Conservation (phyloP, 2,888 invertebrate species). For the Pollenia labialis region DNA sequence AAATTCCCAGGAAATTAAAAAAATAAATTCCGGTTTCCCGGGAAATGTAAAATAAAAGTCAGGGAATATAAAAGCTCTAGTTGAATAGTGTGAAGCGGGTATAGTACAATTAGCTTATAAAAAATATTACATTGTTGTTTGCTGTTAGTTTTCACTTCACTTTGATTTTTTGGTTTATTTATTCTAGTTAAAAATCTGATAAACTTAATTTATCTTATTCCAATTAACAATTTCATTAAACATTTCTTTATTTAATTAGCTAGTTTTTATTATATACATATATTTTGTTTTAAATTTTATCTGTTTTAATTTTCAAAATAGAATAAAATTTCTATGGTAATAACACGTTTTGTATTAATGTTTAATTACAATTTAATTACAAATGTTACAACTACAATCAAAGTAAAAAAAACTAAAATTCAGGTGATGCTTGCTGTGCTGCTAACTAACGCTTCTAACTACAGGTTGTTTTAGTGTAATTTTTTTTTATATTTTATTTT, state of each 20-base stretch:
- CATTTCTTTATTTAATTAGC: conserved; percentile 19
- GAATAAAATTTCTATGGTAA: conserved; percentile 36
- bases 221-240: neutral
- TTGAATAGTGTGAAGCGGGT: too few relatives aligned
- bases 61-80: too few relatives aligned
- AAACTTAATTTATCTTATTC: neutral
- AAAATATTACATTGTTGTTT: too few relatives aligned
- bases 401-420: conserved; percentile 45
- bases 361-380: conserved; percentile 73
- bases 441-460: conserved; percentile 50
- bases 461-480: conserved; percentile 58
- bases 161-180: too few relatives aligned
- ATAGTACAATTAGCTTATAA: too few relatives aligned
- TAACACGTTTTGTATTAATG: conserved; percentile 71
- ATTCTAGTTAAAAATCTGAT: too few relatives aligned
- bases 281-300: conserved; percentile 9
- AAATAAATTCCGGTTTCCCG: too few relatives aligned
- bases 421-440: conserved; percentile 57
- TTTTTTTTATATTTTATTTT: conserved; percentile 12
- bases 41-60: too few relatives aligned
- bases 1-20: too few relatives aligned
- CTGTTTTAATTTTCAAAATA: conserved; percentile 31
- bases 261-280: neutral
- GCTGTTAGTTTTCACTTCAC: too few relatives aligned
- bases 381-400: conserved; percentile 62